Conservation (phyloP, 1,140 invertebrate species). For the Geopemphigus sp. region DNA sequence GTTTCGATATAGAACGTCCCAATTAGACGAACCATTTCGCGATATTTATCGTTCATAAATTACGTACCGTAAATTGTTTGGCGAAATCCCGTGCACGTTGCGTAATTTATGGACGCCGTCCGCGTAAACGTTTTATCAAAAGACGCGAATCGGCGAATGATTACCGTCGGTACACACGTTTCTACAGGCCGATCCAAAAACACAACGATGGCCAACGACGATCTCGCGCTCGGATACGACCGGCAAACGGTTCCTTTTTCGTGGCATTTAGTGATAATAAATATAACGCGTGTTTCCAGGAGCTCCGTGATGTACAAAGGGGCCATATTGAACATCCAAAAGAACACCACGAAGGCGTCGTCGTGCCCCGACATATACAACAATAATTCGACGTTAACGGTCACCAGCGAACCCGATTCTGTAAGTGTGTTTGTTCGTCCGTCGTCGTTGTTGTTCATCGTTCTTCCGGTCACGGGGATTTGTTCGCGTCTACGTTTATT, state of each 20-base stretch:
- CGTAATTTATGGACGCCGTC: slow-evolving; percentile 18
- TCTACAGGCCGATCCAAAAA: too few species aligned
- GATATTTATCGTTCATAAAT: slow-evolving; percentile 13
- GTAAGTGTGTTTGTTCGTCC: slow-evolving; percentile 53
- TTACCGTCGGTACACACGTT: too few species aligned
- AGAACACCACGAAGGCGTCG: slow-evolving; percentile 75
- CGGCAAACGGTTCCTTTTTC: too few species aligned
- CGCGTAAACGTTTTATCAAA: background rate
- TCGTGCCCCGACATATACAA: slow-evolving; percentile 85
- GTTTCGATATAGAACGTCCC: too few species aligned
- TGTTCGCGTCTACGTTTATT: background rate
- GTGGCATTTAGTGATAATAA: too few species aligned
- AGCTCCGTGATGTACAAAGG: slow-evolving; percentile 79
- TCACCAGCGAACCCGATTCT: slow-evolving; percentile 69
- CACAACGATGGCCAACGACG: too few species aligned
- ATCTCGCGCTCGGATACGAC: too few species aligned
- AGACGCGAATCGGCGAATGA: too few species aligned
- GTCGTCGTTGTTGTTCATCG: too few species aligned
- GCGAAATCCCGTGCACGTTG: slow-evolving; percentile 24
- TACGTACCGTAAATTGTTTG: slow-evolving; percentile 19
- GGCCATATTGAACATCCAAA: slow-evolving; percentile 80
- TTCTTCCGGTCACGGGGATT: too few species aligned
- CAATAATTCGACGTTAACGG: slow-evolving; percentile 85
- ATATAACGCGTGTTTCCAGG: slow-evolving; percentile 54
- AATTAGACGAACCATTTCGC: too few species aligned